phyloP scores from a whole-genome alignment of 2,888 invertebrate species.

The Caenorhabditis sp. region DNA sequence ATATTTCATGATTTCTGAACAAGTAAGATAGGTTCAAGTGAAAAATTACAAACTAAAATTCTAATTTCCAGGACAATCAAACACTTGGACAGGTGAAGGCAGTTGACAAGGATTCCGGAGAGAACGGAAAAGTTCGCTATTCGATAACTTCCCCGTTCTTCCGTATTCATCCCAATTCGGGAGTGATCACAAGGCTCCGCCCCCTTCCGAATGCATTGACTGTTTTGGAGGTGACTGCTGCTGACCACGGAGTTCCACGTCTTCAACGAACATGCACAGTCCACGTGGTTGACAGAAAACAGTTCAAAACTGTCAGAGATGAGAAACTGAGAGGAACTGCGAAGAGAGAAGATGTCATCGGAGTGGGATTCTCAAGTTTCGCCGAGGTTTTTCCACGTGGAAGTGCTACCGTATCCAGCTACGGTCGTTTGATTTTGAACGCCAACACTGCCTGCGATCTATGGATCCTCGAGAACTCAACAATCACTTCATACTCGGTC shows the following conservation, averaged over 20 bases:
- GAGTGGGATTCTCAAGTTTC: not conserved
- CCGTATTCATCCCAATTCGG: constrained; percentile 13
- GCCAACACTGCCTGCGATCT: not conserved
- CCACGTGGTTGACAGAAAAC: constrained; percentile 6
- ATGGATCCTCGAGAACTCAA: constrained; percentile 17
- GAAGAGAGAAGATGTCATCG: constrained; percentile 20
- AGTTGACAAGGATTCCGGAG: constrained; percentile 22
- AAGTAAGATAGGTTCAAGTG: too few relatives aligned
- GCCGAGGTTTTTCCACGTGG: constrained; percentile 11
- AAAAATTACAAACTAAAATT: too few relatives aligned
- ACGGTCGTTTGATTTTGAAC: constrained; percentile 18
- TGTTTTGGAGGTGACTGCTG: constrained; percentile 13
- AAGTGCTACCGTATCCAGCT: constrained; percentile 9
- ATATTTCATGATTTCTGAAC: constrained; percentile 30
- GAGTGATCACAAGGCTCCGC: constrained; percentile 22
- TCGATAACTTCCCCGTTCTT: constrained; percentile 23
- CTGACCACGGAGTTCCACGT: constrained; percentile 38
- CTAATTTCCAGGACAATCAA: constrained; percentile 7
- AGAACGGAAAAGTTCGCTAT: constrained; percentile 32
- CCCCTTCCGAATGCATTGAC: constrained; percentile 23
- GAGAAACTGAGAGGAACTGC: not conserved
- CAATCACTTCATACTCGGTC: not conserved
- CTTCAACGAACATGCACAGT: not conserved
- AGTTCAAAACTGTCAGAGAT: not conserved
- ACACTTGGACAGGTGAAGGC: constrained; percentile 16